These are phyloP conservation scores for Petrocephalus zakoni DNA, from an alignment of 2,113 vertebrate species.

Conservation along the genomic window DNA sequence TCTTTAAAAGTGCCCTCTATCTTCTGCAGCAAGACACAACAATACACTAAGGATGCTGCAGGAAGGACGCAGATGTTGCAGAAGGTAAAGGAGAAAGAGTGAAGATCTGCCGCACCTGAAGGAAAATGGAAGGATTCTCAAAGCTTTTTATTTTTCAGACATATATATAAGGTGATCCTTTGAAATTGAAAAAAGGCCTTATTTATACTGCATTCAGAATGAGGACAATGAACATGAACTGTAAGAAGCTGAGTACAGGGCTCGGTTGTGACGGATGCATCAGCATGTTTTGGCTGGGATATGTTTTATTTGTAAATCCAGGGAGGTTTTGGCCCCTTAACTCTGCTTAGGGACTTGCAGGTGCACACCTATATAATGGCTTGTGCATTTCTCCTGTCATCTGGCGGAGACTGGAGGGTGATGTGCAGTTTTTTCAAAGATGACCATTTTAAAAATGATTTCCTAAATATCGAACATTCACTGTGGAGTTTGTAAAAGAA, in stretches of 20 bases:
- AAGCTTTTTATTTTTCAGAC: not conserved
- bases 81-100: not conserved
- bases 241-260: not conserved
- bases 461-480: not conserved
- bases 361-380: not conserved
- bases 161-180: not conserved
- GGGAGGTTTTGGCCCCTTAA: not conserved
- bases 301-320: slow-evolving; percentile 13
- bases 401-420: not conserved
- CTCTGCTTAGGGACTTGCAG: not conserved
- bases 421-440: not conserved
- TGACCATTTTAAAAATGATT: not conserved
- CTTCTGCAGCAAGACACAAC: not conserved
- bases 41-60: not conserved
- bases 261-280: not conserved
- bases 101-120: not conserved
- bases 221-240: not conserved
- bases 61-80: not conserved
- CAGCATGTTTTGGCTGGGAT: not conserved
- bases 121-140: not conserved
- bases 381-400: not conserved
- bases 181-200: not conserved
- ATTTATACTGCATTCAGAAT: not conserved
- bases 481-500: not conserved
- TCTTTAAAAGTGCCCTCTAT: slow-evolving; percentile 42